phyloP scores from a whole-genome alignment of 2,797 vertebrate species.

The Anguilla obscura region DNA sequence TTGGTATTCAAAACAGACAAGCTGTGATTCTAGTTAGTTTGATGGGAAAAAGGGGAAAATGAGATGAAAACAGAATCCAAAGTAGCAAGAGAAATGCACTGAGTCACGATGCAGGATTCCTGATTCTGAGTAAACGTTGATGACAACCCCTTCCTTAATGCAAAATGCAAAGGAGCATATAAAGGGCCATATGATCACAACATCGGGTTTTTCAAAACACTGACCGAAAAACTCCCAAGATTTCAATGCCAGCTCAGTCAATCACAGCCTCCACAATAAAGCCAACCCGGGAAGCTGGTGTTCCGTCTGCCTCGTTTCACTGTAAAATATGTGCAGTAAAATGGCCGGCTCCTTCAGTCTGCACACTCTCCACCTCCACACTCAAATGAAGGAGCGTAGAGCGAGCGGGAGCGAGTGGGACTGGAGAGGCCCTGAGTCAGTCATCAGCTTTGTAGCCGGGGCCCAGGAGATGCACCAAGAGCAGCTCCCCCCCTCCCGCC shows the following conservation, averaged over 20 bases:
- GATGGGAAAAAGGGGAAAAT: constrained; percentile 63
- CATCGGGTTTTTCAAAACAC: not conserved
- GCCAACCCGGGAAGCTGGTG: not conserved
- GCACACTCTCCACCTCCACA: constrained; percentile 20
- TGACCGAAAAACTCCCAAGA: not conserved
- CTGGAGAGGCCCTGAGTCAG: constrained; percentile 27
- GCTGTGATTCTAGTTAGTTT: constrained; percentile 71
- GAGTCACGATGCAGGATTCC: not conserved
- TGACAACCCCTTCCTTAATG: not conserved
- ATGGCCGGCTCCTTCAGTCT: not conserved
- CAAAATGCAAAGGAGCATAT: not conserved
- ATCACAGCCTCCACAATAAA: not conserved
- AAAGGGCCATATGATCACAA: not conserved
- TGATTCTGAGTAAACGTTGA: not conserved
- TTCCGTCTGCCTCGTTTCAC: not conserved
- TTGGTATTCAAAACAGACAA: constrained; percentile 53
- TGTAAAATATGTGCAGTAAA: not conserved
- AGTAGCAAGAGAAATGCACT: not conserved
- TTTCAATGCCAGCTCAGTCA: not conserved
- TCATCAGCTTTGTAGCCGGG: constrained; percentile 43
- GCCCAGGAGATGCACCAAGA: not conserved
- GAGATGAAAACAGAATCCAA: constrained; percentile 44
- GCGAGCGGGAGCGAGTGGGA: not conserved
- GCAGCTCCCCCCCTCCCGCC: not conserved
- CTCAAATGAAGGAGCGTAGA: constrained; percentile 25